A percentile compares a stretch with the other conserved stretches of the same genome.
Evolutionary conservation across 2,888 invertebrate genomes (phyloP).

Genomic region (Drosophila emarginata): DNA sequence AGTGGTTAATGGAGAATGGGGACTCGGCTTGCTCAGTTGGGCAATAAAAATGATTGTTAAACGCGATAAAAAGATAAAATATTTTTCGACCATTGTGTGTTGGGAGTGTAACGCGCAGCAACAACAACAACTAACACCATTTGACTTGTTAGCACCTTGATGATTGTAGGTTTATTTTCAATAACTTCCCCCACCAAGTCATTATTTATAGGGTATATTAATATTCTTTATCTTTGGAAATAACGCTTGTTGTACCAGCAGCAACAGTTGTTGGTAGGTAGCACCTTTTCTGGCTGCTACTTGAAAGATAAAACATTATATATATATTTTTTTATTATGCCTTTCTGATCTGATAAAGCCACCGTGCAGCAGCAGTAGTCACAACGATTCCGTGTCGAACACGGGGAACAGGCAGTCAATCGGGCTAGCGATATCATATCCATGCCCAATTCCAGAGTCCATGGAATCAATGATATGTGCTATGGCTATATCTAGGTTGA

Average conservation of each 20-base stretch:
- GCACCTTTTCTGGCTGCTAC: constrained; percentile 79
- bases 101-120: constrained; percentile 60
- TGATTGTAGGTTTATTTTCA: constrained; percentile 64
- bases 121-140: constrained; percentile 48
- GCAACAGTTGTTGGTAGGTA: constrained; percentile 61
- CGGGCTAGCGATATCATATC: constrained; percentile 76
- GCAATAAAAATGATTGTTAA: constrained; percentile 80
- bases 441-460: constrained; percentile 74
- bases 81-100: constrained; percentile 61
- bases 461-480: constrained; percentile 43
- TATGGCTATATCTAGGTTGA: constrained; percentile 39
- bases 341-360: constrained; percentile 80
- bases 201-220: constrained; percentile 80
- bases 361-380: constrained; percentile 60
- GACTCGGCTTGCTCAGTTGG: constrained; percentile 51
- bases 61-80: constrained; percentile 80
- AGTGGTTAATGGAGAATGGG: constrained; percentile 46
- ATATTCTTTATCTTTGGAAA: constrained; percentile 81
- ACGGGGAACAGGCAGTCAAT: constrained; percentile 37
- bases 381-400: constrained; percentile 55
- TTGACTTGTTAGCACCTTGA: constrained; percentile 68
- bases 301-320: constrained; percentile 80
- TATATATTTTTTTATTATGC: constrained; percentile 68
- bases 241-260: constrained; percentile 49
- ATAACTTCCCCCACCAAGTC: constrained; percentile 69